A percentile compares a stretch with the other conserved stretches of the same genome.
phyloP scores from a whole-genome alignment of 2,113 vertebrate species.

The Oceanites oceanicus region DNA sequence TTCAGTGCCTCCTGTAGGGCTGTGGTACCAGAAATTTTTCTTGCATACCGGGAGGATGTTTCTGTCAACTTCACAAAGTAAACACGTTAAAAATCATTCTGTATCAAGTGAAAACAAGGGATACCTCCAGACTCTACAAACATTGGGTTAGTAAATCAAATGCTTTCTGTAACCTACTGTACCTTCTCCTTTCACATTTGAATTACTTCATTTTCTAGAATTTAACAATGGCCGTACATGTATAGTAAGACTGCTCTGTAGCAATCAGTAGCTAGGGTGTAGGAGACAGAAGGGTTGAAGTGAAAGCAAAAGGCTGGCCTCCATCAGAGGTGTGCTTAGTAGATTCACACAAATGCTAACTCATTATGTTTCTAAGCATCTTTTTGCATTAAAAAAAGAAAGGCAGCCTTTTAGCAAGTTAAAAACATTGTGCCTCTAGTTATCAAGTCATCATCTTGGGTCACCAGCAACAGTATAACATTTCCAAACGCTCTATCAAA shows the following conservation, averaged over 20 bases:
- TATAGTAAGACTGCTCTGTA: background rate
- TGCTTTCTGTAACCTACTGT: background rate
- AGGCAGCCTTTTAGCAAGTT: background rate
- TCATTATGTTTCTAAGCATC: background rate
- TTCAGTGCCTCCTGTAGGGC: slow-evolving; percentile 96
- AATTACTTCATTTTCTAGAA: background rate
- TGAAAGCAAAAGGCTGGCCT: background rate
- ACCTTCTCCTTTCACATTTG: background rate
- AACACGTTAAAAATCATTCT: background rate
- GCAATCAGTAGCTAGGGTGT: background rate
- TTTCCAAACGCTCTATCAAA: background rate
- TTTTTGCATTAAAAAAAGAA: background rate
- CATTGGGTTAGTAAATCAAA: slow-evolving; percentile 20
- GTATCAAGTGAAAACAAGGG: background rate
- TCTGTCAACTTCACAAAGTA: slow-evolving; percentile 88
- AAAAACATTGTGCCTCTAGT: background rate
- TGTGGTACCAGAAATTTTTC: slow-evolving; percentile 97
- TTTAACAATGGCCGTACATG: background rate
- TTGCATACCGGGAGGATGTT: slow-evolving; percentile 93
- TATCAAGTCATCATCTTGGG: background rate
- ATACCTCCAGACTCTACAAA: background rate
- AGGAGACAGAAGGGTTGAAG: background rate
- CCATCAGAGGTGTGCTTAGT: background rate
- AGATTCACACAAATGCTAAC: background rate
- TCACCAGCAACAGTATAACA: background rate